These are phyloP conservation scores for Hippocampus abdominalis DNA, from an alignment of 2,113 vertebrate species.

Conservation along the genomic window DNA sequence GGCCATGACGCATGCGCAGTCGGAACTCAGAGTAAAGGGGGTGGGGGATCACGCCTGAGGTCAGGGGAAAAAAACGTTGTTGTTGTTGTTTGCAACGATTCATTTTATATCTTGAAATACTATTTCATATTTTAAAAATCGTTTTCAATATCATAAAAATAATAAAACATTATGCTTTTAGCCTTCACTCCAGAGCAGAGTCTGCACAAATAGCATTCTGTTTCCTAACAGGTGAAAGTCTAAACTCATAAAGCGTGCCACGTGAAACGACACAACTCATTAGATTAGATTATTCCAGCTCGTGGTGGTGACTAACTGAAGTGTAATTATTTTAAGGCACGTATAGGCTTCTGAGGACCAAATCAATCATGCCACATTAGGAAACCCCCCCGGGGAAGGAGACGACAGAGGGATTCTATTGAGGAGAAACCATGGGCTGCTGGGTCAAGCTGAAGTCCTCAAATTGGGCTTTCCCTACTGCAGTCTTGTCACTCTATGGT, in stretches of 20 bases:
- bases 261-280: slow-evolving; percentile 19
- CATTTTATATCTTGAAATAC: background rate
- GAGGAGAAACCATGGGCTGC: slow-evolving; percentile 17
- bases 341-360: background rate
- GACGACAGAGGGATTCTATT: background rate
- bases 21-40: background rate
- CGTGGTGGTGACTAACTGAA: background rate
- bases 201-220: background rate
- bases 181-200: background rate
- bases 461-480: slow-evolving; percentile 63
- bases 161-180: background rate
- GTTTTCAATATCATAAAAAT: background rate
- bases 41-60: background rate
- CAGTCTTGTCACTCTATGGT: slow-evolving; percentile 65
- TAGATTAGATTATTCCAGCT: slow-evolving; percentile 3
- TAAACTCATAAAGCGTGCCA: slow-evolving; percentile 35
- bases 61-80: background rate
- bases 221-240: slow-evolving; percentile 61
- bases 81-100: background rate
- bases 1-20: slow-evolving; percentile 40
- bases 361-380: background rate
- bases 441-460: slow-evolving; percentile 27
- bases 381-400: background rate
- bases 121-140: background rate
- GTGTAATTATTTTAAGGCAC: background rate